Base-by-base conservation (phyloP, 1,140 invertebrate species). In the Rhagoletis pomonella region DNA sequence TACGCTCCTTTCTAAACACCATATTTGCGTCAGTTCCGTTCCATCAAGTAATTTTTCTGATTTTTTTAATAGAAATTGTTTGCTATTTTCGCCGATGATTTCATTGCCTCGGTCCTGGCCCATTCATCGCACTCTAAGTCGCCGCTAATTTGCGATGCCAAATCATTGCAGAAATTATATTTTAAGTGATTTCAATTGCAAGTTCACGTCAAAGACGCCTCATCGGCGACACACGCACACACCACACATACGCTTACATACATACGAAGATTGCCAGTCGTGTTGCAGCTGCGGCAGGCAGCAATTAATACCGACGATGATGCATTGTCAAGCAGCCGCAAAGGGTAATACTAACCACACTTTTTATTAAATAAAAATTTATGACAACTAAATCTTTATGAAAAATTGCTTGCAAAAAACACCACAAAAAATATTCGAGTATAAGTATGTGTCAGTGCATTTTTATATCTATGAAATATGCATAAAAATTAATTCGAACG, bases 121-220 rank as follows among this genome's bases (percentile, higher is more conserved):
- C 47, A 81, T 58, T 81, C 47, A 12, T 4, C 19, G 7, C 73
- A 29, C 73, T 81, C 55, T 19, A 29, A 81, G 73, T 29, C 47
- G 7, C 73, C 19, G 4, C 73, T 81, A 81, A 81, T 81, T 81
- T 81, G 9, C 73, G 29, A 29, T 29, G 47, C 47, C 17, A 81
- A 81, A 81, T 81, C 73, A 86, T 86, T 60, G 60, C 90, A 89
- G 89, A 90, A 90, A 91, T 90, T 91, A 90, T 91, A 90, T 50
- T 85, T 85, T 62, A 62, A 85, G 50, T 62, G 60, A 85, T 60
- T 85, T 85, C 12, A 85, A 85, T 85, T 85, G 29, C 84, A 62
- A 7, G 29, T 42, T 85, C 60, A 62, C 84, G n/a, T 29, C 42
- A 17, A 17, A 29, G 19, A 42, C 14, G 84, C 6, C 19, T 3